Evolutionary conservation across 2,797 vertebrate species (phyloP).

Genomic region (Lateolabrax maculatus): DNA sequence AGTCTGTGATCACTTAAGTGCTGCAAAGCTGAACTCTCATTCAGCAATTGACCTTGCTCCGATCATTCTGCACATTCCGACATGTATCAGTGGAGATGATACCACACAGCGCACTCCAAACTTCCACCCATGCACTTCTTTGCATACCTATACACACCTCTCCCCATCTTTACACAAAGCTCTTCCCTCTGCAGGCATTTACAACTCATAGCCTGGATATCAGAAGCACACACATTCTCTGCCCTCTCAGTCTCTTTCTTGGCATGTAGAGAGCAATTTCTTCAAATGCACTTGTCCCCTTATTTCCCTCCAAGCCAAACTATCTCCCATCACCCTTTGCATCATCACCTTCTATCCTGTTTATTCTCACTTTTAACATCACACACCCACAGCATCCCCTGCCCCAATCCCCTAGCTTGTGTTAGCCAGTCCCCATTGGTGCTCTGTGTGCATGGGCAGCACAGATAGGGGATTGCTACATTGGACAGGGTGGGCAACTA

Average conservation of each 20-base stretch:
- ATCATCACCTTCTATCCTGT: constrained; percentile 38
- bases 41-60: constrained; percentile 72
- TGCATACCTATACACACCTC: constrained; percentile 28
- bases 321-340: constrained; percentile 36
- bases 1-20: constrained; percentile 75
- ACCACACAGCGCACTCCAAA: constrained; percentile 41
- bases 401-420: constrained; percentile 75
- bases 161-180: constrained; percentile 41
- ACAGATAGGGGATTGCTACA: constrained; percentile 79
- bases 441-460: constrained; percentile 86
- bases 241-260: constrained; percentile 47
- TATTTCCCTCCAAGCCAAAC: constrained; percentile 49
- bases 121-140: constrained; percentile 47
- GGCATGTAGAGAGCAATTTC: constrained; percentile 61
- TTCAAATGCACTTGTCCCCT: constrained; percentile 74
- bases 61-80: constrained; percentile 73
- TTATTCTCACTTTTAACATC: constrained; percentile 46
- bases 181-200: constrained; percentile 67
- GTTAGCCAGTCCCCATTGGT: constrained; percentile 82
- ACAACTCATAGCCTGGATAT: constrained; percentile 58
- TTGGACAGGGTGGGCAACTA: constrained; percentile 66
- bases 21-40: constrained; percentile 72
- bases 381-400: constrained; percentile 63
- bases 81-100: constrained; percentile 47
- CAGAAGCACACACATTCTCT: constrained; percentile 71